Conservation (phyloP, 2,888 invertebrate genomes). For the Arenicola marina region DNA sequence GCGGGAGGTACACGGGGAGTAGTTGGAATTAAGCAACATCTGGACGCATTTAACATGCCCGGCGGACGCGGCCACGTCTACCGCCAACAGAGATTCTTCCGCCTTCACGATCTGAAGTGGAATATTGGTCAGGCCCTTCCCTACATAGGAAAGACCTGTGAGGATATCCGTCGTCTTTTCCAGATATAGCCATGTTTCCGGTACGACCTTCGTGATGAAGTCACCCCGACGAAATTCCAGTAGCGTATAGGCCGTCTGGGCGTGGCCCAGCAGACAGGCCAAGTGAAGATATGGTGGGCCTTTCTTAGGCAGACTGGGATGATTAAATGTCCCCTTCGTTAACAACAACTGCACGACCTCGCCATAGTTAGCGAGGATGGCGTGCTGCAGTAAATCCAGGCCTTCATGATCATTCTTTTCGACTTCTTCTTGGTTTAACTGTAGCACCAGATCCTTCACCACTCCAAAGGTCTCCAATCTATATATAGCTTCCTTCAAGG, state of each 20-base stretch:
- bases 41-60: constrained; percentile 42
- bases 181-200: neutral
- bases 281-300: constrained; percentile 45
- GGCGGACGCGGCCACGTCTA: constrained; percentile 46
- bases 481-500: constrained; percentile 4
- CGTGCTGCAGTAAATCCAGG: constrained; percentile 48
- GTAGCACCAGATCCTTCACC: constrained; percentile 3
- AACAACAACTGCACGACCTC: constrained; percentile 44
- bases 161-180: neutral
- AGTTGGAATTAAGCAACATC: constrained; percentile 40
- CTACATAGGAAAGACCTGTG: neutral
- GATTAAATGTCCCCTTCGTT: constrained; percentile 42
- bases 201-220: neutral
- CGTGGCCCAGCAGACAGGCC: constrained; percentile 43
- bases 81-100: constrained; percentile 27
- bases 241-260: constrained; percentile 40
- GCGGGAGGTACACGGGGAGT: constrained; percentile 9
- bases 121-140: too few relatives aligned
- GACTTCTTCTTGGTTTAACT: neutral
- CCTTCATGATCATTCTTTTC: constrained; percentile 35
- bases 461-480: neutral
- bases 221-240: constrained; percentile 40
- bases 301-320: constrained; percentile 37
- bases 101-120: too few relatives aligned
- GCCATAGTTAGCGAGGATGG: constrained; percentile 44